Percentiles rank a stretch among this genome's conserved stretches.
Conservation (phyloP, 2,113 vertebrate genomes). For the Arizona elegans region DNA sequence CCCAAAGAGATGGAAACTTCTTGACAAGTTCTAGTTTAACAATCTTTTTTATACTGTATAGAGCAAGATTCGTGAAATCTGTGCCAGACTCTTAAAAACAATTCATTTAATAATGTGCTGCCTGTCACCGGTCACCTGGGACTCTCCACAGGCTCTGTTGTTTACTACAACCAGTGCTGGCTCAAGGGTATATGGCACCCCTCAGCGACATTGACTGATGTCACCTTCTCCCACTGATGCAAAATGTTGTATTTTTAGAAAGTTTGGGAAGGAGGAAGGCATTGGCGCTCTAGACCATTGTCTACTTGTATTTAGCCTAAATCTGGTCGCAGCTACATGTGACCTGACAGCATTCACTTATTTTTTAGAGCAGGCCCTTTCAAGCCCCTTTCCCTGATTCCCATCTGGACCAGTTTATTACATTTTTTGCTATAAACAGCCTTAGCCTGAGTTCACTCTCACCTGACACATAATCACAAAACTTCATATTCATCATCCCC, state of each 20-base stretch:
- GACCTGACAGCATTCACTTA: not conserved
- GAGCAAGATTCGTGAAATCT: not conserved
- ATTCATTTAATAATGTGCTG: not conserved
- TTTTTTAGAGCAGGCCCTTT: not conserved
- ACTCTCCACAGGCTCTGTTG: not conserved
- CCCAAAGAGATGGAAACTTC: not conserved
- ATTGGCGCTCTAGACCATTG: not conserved
- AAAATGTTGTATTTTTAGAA: not conserved
- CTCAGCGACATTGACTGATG: not conserved
- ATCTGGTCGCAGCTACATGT: not conserved
- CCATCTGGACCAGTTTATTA: not conserved
- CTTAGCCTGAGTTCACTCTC: not conserved
- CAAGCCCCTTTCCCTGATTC: not conserved
- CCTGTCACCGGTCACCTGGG: not conserved
- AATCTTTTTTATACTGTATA: not conserved
- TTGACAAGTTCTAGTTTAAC: not conserved
- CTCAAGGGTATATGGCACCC: not conserved
- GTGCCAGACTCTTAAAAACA: not conserved
- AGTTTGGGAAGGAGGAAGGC: not conserved
- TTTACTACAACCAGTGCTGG: not conserved
- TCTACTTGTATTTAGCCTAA: not conserved
- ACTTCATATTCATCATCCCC: not conserved
- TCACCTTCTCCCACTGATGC: not conserved
- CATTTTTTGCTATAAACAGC: not conserved
- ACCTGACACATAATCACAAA: not conserved